A percentile compares a stretch with the other conserved stretches of the same genome.
phyloP scores from a whole-genome alignment of 2,888 invertebrate species.

The Caenorhabditis macrosperma region DNA sequence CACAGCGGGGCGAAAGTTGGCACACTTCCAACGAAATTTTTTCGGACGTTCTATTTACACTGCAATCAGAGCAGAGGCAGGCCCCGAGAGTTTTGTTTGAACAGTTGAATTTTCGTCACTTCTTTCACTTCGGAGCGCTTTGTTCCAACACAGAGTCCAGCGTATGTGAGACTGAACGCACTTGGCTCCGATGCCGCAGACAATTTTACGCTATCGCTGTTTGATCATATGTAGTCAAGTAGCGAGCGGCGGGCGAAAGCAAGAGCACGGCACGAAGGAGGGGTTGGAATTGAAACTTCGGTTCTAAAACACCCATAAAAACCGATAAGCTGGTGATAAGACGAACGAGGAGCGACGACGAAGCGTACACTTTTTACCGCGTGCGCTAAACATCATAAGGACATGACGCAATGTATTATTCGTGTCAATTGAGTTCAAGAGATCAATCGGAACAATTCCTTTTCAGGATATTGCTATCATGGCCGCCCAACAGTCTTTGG shows the following conservation, averaged over 20 bases:
- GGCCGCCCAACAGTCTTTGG: slow-evolving; percentile 14
- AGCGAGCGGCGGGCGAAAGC: slow-evolving; percentile 13
- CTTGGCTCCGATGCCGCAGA: slow-evolving; percentile 23
- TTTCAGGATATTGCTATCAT: slow-evolving; percentile 37
- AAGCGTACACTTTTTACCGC: slow-evolving; percentile 22
- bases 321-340: slow-evolving; percentile 26
- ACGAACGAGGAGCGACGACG: slow-evolving; percentile 4
- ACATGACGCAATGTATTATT: not conserved
- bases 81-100: slow-evolving; percentile 45
- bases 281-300: slow-evolving; percentile 27
- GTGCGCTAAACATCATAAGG: not conserved
- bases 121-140: slow-evolving; percentile 40
- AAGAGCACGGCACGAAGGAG: slow-evolving; percentile 5
- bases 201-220: slow-evolving; percentile 50
- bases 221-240: slow-evolving; percentile 58
- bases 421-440: slow-evolving; percentile 12
- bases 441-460: slow-evolving; percentile 6
- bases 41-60: slow-evolving; percentile 54
- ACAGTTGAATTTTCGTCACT: slow-evolving; percentile 57
- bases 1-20: slow-evolving; percentile 19
- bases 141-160: slow-evolving; percentile 48
- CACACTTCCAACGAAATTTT: slow-evolving; percentile 54
- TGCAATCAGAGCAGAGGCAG: slow-evolving; percentile 51
- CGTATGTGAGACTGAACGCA: slow-evolving; percentile 42
- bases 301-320: slow-evolving; percentile 15